Evolutionary conservation across 2,113 vertebrate genomes (phyloP).

Genomic region (Aleadryas rufinucha): DNA sequence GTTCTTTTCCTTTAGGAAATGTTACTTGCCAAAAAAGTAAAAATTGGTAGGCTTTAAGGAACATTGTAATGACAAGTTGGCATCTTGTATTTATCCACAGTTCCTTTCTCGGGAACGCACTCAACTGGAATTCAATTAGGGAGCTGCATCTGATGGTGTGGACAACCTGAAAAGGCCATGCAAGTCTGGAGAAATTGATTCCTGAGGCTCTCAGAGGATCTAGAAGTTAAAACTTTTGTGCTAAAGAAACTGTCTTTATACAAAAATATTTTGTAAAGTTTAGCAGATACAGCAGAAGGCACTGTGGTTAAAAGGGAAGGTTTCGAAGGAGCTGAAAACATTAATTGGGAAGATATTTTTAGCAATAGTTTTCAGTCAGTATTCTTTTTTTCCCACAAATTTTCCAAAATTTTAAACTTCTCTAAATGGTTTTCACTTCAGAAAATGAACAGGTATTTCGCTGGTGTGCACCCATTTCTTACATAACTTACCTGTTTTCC

Average conservation of each 20-base stretch:
- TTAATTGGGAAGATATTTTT: background rate
- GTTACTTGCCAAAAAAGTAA: slow-evolving; percentile 38
- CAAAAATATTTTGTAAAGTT: background rate
- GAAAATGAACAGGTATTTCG: background rate
- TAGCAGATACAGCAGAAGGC: background rate
- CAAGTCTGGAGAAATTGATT: background rate
- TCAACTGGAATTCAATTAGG: background rate
- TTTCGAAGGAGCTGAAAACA: background rate
- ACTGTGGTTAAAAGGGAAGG: background rate
- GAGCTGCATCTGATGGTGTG: background rate
- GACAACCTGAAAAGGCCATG: background rate
- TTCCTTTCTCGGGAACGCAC: background rate
- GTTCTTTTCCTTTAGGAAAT: slow-evolving; percentile 11
- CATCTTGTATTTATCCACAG: slow-evolving; percentile 10
- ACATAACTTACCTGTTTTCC: background rate
- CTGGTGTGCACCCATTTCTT: background rate
- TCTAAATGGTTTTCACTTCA: background rate
- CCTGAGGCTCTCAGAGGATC: background rate
- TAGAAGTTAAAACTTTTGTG: background rate
- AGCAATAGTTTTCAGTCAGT: background rate
- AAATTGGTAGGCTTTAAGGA: background rate
- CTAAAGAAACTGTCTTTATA: background rate
- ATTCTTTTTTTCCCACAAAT: background rate
- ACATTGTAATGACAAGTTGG: slow-evolving; percentile 29
- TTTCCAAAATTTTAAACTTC: background rate